These are phyloP conservation scores for Drosophila eugracilis DNA, from an alignment of 1,140 invertebrate genomes.

Conservation along the genomic window DNA sequence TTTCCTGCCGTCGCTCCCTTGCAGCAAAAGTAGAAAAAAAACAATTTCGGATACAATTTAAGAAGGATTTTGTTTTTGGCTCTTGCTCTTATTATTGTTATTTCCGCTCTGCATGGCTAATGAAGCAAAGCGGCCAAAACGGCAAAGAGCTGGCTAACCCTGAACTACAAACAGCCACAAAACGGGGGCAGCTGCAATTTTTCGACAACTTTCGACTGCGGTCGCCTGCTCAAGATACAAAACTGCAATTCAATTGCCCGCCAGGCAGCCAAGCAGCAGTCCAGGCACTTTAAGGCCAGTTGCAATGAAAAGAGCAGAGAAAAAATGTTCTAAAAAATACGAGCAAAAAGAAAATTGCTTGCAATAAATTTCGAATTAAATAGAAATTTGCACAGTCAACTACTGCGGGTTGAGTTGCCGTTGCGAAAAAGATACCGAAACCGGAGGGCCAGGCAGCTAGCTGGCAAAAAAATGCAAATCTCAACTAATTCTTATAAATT, in stretches of 20 bases:
- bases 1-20: conserved; percentile 22
- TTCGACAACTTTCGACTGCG: conserved; percentile 35
- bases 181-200: conserved; percentile 26
- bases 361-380: conserved; percentile 83
- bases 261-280: conserved; percentile 17
- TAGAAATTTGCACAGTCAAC: conserved; percentile 74
- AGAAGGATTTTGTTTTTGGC: conserved; percentile 26
- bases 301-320: neutral
- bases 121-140: conserved; percentile 64
- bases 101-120: conserved; percentile 52
- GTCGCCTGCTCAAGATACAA: conserved; percentile 39
- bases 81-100: conserved; percentile 28
- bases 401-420: conserved; percentile 25
- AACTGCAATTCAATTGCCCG: conserved; percentile 43
- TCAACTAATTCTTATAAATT: conserved; percentile 84
- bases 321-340: neutral
- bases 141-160: conserved; percentile 11
- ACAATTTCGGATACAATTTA: conserved; percentile 49
- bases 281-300: conserved; percentile 44
- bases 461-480: conserved; percentile 75
- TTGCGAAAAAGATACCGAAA: conserved; percentile 7
- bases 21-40: conserved; percentile 15
- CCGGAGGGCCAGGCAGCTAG: conserved; percentile 7
- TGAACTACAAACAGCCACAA: conserved; percentile 22
- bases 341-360: conserved; percentile 55